phyloP scores from a whole-genome alignment of 92 coral and sea anemone genomes.

The Parazoanthus atlanticus region DNA sequence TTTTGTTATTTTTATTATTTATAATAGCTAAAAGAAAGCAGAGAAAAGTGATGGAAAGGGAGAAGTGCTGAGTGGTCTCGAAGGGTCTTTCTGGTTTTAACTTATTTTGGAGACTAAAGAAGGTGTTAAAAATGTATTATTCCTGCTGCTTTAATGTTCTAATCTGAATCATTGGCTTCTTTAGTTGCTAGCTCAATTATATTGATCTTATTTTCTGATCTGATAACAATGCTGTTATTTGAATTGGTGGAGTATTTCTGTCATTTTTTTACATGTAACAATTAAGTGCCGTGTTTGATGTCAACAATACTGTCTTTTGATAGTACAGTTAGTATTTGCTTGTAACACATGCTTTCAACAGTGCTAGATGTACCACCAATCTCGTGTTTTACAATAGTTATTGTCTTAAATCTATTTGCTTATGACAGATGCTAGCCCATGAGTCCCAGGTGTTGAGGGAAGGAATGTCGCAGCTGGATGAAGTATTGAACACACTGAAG shows the following conservation, averaged over 20 bases:
- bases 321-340: neutral
- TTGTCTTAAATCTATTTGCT: neutral
- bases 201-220: too few species aligned
- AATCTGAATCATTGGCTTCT: neutral
- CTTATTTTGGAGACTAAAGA: too few species aligned
- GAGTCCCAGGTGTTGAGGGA: conserved; percentile 93
- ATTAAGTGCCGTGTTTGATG: too few species aligned
- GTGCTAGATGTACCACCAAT: neutral
- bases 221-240: too few species aligned
- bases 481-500: conserved; percentile 66
- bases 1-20: neutral
- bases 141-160: neutral
- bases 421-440: conserved; percentile 81
- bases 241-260: too few species aligned
- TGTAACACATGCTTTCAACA: neutral
- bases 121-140: neutral
- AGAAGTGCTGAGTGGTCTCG: too few species aligned
- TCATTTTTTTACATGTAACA: too few species aligned
- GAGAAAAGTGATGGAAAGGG: too few species aligned
- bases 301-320: neutral
- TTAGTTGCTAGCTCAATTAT: neutral
- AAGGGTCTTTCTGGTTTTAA: too few species aligned
- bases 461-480: conserved; percentile 79
- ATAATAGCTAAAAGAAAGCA: too few species aligned
- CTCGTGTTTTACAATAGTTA: neutral